Percentiles rank a stretch among this genome's conserved stretches.
phyloP scores from a whole-genome alignment of 2,888 invertebrate species.

The Protonemura montana region DNA sequence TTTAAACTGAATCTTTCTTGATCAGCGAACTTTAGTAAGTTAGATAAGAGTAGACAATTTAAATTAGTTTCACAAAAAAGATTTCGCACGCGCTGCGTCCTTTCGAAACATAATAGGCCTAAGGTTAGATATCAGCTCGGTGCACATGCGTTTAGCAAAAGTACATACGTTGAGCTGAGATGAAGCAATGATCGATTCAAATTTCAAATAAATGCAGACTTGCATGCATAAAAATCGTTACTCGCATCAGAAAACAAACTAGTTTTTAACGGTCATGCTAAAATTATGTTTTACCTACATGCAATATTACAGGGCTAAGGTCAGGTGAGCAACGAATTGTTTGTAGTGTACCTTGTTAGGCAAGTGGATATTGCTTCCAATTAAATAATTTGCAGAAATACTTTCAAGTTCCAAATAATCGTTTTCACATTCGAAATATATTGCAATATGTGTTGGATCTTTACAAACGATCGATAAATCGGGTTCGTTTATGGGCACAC shows the following conservation, averaged over 20 bases:
- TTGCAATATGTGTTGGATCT: neutral
- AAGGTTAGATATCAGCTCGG: neutral
- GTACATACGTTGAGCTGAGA: neutral
- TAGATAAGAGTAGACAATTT: no score
- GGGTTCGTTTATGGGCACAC: neutral
- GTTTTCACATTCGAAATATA: neutral
- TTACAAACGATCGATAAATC: neutral
- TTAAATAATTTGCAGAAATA: neutral
- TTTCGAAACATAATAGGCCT: neutral
- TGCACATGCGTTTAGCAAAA: neutral
- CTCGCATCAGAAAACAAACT: neutral
- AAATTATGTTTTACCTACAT: neutral
- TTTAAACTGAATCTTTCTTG: no score
- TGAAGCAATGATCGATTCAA: neutral
- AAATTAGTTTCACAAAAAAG: neutral
- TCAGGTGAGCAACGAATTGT: neutral
- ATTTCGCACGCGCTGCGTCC: neutral
- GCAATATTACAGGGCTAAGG: neutral
- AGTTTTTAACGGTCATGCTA: neutral
- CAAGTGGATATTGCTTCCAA: neutral
- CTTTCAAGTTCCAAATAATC: neutral
- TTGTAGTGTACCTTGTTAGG: neutral
- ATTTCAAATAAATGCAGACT: slow-evolving; percentile 3
- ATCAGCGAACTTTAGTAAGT: neutral
- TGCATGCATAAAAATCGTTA: neutral